Evolutionary conservation across 1,140 invertebrate species (phyloP), one percentile per base, ranked within the genome.

Genomic region (Lepeophtheirus salmonis): DNA sequence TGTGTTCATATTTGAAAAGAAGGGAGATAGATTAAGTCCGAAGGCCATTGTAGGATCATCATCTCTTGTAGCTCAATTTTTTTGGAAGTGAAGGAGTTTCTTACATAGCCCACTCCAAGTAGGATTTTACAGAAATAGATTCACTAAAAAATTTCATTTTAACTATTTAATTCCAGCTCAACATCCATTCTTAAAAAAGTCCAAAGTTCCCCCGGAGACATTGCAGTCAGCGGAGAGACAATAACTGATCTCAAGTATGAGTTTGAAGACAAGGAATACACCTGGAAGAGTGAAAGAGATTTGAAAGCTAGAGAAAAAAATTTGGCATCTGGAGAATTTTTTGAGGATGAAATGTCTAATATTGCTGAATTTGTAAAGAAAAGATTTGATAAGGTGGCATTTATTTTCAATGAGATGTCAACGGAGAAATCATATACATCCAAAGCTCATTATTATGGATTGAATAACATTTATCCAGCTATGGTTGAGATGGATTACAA

Each of bases 401-500:
- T 12, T 14, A 23, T n/a, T 20, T 53, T 61, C 17, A 20, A 54
- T 54, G 2, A 20, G 14, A 48, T 55, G 18, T 17, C 16, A 2
- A 25, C 20, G n/a, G 48, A 54, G 13, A 26, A 61, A 16, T 52
- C 54, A 20, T n/a, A 16, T 20, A 2, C 54, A 13, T 13, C 54
- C 2, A 53, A 53, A 50, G 22, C 21, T 41, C 59, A 61, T 25
- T 13, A 23, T 2, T 54, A 61, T 61, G 59, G 59, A 18, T 2
- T 53, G 16, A 26, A 61, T 3, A 56, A 20, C 22, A 21, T 50
- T 22, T 25, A 22, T 13, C 17, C 21, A 14, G 18, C 21, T 18
- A 61, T 61, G 50, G 20, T 52, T 30, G 22, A 16, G 1, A 54
- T 61, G 50, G 50, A 61, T 53, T 61, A 61, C 16, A 24, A 61